phyloP scores from a whole-genome alignment of 1,140 invertebrate species.

The Cylas formicarius region DNA sequence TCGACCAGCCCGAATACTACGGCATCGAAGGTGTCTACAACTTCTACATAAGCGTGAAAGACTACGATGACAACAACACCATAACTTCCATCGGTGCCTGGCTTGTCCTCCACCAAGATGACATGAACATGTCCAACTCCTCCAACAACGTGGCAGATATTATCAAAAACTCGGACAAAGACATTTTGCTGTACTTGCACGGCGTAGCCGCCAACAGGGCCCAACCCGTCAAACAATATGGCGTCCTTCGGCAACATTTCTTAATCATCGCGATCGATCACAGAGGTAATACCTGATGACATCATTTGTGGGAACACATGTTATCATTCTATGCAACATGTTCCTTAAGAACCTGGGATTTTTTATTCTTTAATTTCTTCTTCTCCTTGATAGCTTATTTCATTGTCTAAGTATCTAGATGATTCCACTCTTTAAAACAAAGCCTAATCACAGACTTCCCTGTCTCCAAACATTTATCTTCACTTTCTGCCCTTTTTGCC shows the following conservation, averaged over 20 bases:
- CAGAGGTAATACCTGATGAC: constrained; percentile 58
- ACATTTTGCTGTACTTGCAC: constrained; percentile 33
- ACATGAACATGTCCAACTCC: constrained; percentile 16
- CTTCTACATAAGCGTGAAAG: constrained; percentile 27
- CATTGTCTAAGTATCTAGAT: no score
- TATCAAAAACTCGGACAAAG: constrained; percentile 15
- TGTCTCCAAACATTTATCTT: no score
- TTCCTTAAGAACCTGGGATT: no score
- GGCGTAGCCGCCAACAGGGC: constrained; percentile 32
- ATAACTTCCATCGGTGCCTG: constrained; percentile 31
- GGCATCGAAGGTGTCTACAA: constrained; percentile 24
- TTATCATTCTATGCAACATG: no score
- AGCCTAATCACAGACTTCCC: no score
- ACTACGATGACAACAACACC: constrained; percentile 15
- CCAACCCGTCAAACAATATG: constrained; percentile 17
- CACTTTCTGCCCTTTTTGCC: no score
- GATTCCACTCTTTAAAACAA: no score
- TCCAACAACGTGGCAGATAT: constrained; percentile 16
- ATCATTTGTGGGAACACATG: no score
- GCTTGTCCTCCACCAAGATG: constrained; percentile 27
- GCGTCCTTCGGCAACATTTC: constrained; percentile 31
- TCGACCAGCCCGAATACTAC: constrained; percentile 23
- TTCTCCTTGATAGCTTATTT: no score
- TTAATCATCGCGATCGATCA: constrained; percentile 92
- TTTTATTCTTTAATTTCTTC: no score